Evolutionary conservation across 1,140 invertebrate species (phyloP).

Genomic region (Bathynomus jamesi): DNA sequence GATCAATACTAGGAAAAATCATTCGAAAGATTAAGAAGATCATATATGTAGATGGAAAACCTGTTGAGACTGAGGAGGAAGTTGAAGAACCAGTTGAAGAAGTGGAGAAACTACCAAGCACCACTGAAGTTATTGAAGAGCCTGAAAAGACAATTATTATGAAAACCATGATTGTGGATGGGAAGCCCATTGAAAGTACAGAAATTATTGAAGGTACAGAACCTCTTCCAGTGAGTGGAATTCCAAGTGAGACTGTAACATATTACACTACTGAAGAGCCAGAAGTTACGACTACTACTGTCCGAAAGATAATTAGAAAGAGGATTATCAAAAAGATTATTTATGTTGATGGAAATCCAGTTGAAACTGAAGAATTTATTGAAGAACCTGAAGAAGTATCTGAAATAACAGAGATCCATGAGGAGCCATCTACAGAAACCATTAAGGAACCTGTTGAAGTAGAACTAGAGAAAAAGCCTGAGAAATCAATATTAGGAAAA

Average conservation of each 20-base stretch:
- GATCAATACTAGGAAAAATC: not conserved
- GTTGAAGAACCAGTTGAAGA: not conserved
- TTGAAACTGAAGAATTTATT: conserved; percentile 5
- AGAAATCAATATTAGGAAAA: not conserved
- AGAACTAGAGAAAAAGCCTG: not conserved
- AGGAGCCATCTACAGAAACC: conserved; percentile 12
- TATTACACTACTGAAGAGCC: not conserved
- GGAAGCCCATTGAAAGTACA: conserved; percentile 13
- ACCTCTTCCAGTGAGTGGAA: not conserved
- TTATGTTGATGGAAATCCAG: not conserved
- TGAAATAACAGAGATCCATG: conserved; percentile 16
- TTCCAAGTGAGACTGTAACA: too few relatives aligned
- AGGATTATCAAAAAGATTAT: conserved; percentile 42
- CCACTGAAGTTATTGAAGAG: not conserved
- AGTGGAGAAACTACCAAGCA: not conserved
- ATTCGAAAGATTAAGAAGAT: not conserved
- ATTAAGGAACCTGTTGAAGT: conserved; percentile 18
- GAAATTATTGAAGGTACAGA: too few relatives aligned
- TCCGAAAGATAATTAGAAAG: conserved; percentile 55
- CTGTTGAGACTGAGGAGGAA: not conserved
- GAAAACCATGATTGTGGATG: conserved; percentile 16
- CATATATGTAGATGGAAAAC: not conserved
- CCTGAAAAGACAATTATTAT: conserved; percentile 9
- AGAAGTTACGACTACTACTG: conserved; percentile 48
- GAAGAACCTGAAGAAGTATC: conserved; percentile 17